Base-by-base conservation (phyloP, 2,888 invertebrate genomes). In the Lacanobia oleracea region DNA sequence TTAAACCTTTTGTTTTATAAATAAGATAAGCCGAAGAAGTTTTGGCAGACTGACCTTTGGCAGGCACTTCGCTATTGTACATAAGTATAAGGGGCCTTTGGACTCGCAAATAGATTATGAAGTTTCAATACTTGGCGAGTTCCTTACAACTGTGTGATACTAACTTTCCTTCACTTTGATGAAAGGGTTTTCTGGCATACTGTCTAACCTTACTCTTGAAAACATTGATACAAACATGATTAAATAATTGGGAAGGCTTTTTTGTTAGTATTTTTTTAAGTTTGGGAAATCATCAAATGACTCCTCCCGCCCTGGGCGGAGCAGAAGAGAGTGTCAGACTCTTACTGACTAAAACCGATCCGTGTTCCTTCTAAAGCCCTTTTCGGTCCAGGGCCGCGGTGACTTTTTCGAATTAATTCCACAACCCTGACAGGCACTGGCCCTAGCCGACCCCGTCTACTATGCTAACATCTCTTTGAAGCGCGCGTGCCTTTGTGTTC, bases 1-100 rank as follows among this genome's bases (percentile, higher is more conserved):
- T 92, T 91, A 93, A 93, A 90, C 90, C 91, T 88, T 91, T 93
- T 91, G 91, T 92, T 89, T 85, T 88, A 84, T 89, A 88, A 91
- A 92, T 92, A 88, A 90, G 90, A 92, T 91, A 92, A 91, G 89
- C 88, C 87, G 87, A 86, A 76, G 84, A 93, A 92, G 90, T 92
- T 91, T 90, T 84, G 87, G 86, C 65, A 81, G 81, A 85, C 87
- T 91, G 90, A 90, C 88, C 90, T 89, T 90, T 89, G 84, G 87
- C 84, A 73, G 77, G 54, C 77, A 77, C 81, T 78, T 83, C 53
- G 48, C 81, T 77, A 70, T 81, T 79, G 75, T 83, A 77, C 65
- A 70, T 77, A 75, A 53, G 73, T 86, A 78, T 75, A 71, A 81
- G 72, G 72, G 75, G 77, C 85, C 84, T 82, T 75, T 63, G 21